Evolutionary conservation across 2,797 vertebrate genomes (phyloP), one percentile per base, ranked within the genome.

Genomic region (Alectoris magna): DNA sequence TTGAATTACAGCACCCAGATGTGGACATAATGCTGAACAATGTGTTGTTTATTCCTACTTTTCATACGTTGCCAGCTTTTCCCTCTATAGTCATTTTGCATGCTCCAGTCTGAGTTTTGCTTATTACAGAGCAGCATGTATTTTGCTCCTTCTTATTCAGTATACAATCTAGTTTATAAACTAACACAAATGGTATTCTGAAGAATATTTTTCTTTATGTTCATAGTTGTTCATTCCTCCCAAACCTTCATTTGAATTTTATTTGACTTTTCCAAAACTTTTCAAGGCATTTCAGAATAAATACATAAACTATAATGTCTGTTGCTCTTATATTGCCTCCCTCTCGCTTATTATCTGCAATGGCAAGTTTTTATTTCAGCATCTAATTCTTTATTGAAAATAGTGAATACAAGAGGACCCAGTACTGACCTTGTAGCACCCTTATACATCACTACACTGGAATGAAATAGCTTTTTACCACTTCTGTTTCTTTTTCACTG

Each of bases 1-100:
- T 63, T 55, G 10, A 12, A 51, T 23, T 21, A 34, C 2, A 19
- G 16, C 14, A 24, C 4, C 13, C 7, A 41, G 16, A 76, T 62
- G 2, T 12, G 11, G 10, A 14, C 3, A 26, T 29, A 5, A 4
- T 22, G 23, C 36, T 43, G 23, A 78, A 62, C 5, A 38, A 44
- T 9, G 17, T 11, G 5, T 0, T 0, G 4, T 66, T 68, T n/a
- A 60, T 6, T 8, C 18, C 14, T 72, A 3, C 5, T 41, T 82
- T 41, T 53, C 27, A 49, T 72, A 1, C 59, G 67, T 19, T 49
- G 3, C 2, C 21, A 34, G 2, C 2, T 0, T 71, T 82, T 56
- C 1, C 4, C 36, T 46, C 11, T 34, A 1, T 31, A 7, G 27
- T 27, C 27, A 13, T 74, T 76, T 63, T 43, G 4, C 43, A 11